These are phyloP conservation scores for Crocuta crocuta DNA, from an alignment of 2,113 vertebrate species.

Conservation along the genomic window DNA sequence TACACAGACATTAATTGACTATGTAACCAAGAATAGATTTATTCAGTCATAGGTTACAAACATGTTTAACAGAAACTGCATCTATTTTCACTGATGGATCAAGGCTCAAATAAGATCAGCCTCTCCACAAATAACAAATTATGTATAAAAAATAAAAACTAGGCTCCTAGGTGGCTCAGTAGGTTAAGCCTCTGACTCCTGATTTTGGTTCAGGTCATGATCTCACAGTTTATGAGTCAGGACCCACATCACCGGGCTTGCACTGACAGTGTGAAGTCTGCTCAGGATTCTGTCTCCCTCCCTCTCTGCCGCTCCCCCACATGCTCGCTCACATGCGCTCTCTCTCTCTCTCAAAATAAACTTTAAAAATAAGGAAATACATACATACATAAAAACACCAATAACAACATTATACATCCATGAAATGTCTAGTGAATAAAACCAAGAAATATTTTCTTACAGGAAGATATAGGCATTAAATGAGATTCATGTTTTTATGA, in stretches of 20 bases:
- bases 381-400: no score
- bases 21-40: not conserved
- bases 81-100: not conserved
- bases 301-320: no score
- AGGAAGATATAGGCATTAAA: not conserved
- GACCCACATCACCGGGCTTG: no score
- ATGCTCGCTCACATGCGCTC: no score
- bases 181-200: no score
- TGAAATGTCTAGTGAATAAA: not conserved
- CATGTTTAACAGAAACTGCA: not conserved
- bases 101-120: not conserved
- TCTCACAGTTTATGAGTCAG: no score
- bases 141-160: not conserved
- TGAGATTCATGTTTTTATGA: not conserved
- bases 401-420: not conserved
- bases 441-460: not conserved
- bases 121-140: not conserved
- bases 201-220: no score
- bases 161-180: no score
- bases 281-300: no score
- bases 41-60: not conserved
- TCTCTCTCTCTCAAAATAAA: no score
- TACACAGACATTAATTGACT: not conserved
- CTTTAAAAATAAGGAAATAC: no score
- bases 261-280: no score